A percentile compares a stretch with the other conserved stretches of the same genome.
Evolutionary conservation across 2,888 invertebrate genomes (phyloP).

Genomic region (Pheosia gnoma): DNA sequence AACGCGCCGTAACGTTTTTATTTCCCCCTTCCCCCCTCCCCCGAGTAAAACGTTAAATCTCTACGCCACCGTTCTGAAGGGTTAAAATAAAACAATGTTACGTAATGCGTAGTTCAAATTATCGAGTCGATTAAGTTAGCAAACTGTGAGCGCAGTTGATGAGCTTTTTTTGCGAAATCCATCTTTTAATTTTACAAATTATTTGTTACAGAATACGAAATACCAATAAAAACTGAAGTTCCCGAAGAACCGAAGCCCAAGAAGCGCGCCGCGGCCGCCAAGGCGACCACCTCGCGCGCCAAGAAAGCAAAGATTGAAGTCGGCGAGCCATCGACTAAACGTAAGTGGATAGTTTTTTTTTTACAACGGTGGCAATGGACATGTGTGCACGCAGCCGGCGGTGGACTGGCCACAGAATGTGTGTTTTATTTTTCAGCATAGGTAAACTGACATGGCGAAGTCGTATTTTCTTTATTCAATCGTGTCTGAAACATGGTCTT

Average conservation of each 20-base stretch:
- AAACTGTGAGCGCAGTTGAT: too few relatives aligned
- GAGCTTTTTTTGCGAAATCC: not conserved
- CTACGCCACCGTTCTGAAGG: too few relatives aligned
- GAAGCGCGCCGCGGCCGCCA: slow-evolving; percentile 54
- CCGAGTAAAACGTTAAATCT: too few relatives aligned
- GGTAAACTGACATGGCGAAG: too few relatives aligned
- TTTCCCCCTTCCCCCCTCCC: too few relatives aligned
- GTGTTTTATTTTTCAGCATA: not conserved
- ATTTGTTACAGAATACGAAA: slow-evolving; percentile 59
- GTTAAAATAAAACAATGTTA: too few relatives aligned
- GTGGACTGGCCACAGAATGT: slow-evolving; percentile 3
- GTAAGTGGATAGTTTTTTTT: slow-evolving; percentile 64
- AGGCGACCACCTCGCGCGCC: slow-evolving; percentile 56
- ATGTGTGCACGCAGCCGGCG: slow-evolving; percentile 47
- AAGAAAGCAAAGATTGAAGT: slow-evolving; percentile 60
- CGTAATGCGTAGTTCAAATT: too few relatives aligned
- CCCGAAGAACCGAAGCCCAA: slow-evolving; percentile 58
- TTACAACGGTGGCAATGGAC: slow-evolving; percentile 36
- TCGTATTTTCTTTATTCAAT: too few relatives aligned
- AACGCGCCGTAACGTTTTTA: too few relatives aligned
- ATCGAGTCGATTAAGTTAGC: too few relatives aligned
- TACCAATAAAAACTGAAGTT: slow-evolving; percentile 65
- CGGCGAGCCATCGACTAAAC: slow-evolving; percentile 63
- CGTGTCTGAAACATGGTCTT: too few relatives aligned
- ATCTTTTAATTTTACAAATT: not conserved